Conservation (phyloP, 53 echinoderm and acorn worm genomes). For the Actinopyga echinites region DNA sequence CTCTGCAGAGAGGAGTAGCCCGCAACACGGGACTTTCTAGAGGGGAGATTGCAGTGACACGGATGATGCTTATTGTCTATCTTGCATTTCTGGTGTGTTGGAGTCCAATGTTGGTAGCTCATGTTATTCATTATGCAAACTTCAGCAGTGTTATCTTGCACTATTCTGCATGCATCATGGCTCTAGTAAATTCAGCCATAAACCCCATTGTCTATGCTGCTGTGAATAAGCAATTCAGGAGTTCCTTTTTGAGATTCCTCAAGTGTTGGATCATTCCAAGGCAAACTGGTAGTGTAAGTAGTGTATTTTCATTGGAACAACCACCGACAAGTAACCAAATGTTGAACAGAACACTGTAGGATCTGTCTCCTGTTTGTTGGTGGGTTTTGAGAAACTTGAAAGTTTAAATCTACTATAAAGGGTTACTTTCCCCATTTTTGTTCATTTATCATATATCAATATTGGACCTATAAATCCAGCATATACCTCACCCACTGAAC, state of each 20-base stretch:
- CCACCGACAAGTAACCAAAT: too few species aligned
- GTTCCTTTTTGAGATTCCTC: background rate
- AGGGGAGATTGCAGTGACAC: slow-evolving; percentile 27
- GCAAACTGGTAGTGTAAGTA: too few species aligned
- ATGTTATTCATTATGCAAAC: slow-evolving; percentile 7
- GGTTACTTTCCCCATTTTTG: too few species aligned
- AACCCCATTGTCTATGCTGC: slow-evolving; percentile 22
- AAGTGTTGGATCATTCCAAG: too few species aligned
- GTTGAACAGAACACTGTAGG: too few species aligned
- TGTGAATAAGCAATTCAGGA: background rate
- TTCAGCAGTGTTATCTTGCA: background rate
- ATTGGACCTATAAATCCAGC: too few species aligned
- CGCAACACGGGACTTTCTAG: background rate
- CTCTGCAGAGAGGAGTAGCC: background rate
- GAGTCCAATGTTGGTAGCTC: slow-evolving; percentile 19
- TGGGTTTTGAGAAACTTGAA: too few species aligned
- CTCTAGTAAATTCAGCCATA: slow-evolving; percentile 8
- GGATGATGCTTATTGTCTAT: slow-evolving; percentile 40
- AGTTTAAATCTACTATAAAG: too few species aligned
- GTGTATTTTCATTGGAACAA: too few species aligned
- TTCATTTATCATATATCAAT: too few species aligned
- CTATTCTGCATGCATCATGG: slow-evolving; percentile 11
- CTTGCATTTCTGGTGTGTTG: slow-evolving; percentile 16
- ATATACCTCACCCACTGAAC: too few species aligned
- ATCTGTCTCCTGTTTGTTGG: too few species aligned